Evolutionary conservation across 2,888 invertebrate species (phyloP).

Genomic region (Suillia variegata): DNA sequence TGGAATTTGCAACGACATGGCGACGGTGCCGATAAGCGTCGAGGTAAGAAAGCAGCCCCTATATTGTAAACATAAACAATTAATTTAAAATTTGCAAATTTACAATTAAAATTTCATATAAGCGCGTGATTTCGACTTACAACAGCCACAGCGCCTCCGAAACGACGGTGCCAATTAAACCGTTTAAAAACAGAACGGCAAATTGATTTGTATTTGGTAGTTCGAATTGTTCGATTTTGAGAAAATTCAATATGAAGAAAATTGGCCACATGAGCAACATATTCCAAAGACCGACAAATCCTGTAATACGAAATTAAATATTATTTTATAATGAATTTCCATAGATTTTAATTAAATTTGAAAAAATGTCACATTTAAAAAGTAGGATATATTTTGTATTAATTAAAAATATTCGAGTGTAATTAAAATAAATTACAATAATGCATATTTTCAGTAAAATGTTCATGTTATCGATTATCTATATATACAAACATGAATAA

Average conservation of each 20-base stretch:
- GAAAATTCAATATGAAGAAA: conserved; percentile 84
- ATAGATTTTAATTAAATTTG: no score
- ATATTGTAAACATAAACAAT: conserved; percentile 8
- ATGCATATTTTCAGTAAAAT: no score
- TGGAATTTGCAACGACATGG: conserved; percentile 86
- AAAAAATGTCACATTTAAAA: no score
- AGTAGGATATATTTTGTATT: no score
- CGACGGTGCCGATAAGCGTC: conserved; percentile 83
- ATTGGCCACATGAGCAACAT: conserved; percentile 87
- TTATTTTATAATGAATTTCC: conserved; percentile 1
- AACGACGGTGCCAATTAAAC: conserved; percentile 87
- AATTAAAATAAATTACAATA: no score
- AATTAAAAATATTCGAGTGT: no score
- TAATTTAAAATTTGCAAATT: background rate
- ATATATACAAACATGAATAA: background rate
- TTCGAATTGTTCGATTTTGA: conserved; percentile 81
- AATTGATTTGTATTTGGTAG: conserved; percentile 84
- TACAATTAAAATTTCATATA: background rate
- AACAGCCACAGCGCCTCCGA: conserved; percentile 93
- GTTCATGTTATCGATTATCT: background rate
- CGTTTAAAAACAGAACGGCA: conserved; percentile 80
- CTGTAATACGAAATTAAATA: conserved; percentile 63
- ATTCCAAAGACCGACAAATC: conserved; percentile 92
- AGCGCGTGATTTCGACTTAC: conserved; percentile 68
- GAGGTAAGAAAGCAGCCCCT: conserved; percentile 96